phyloP scores from a whole-genome alignment of 2,888 invertebrate species.

The Cinara cedri region DNA sequence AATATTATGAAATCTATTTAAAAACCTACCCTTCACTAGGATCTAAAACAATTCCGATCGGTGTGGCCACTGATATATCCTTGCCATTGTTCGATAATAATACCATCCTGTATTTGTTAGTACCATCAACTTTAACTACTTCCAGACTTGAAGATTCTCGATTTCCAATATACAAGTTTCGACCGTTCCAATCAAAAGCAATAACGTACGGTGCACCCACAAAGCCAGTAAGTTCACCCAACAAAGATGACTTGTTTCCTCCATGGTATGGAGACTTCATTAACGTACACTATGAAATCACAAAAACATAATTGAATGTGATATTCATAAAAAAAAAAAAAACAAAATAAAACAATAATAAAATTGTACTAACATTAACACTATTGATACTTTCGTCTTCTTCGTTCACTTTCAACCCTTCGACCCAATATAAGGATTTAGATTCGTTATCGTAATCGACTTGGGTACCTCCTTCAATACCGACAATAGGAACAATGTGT shows the following conservation, averaged over 20 bases:
- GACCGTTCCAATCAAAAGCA: conserved; percentile 95
- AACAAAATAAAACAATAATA: background rate
- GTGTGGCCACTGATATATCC: conserved; percentile 82
- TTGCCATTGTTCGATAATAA: conserved; percentile 90
- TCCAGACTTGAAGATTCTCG: conserved; percentile 88
- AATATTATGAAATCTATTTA: background rate
- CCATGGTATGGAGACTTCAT: conserved; percentile 84
- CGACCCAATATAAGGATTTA: conserved; percentile 86
- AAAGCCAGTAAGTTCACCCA: conserved; percentile 82
- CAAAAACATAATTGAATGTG: conserved; percentile 13
- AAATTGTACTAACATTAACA: conserved; percentile 56
- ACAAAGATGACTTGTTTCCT: conserved; percentile 81
- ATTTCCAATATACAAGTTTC: conserved; percentile 93
- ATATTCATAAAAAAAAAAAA: background rate
- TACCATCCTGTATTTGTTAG: conserved; percentile 80
- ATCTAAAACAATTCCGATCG: conserved; percentile 86
- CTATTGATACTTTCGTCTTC: conserved; percentile 72
- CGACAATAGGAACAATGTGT: conserved; percentile 84
- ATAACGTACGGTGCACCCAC: conserved; percentile 89
- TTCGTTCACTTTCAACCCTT: conserved; percentile 72
- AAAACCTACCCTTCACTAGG: conserved; percentile 81
- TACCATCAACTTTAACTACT: conserved; percentile 83
- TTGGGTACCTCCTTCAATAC: conserved; percentile 84
- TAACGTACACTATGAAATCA: conserved; percentile 74
- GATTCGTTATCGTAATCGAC: conserved; percentile 90